phyloP scores from a whole-genome alignment of 2,888 invertebrate species.

The Pediacus dermestoides region DNA sequence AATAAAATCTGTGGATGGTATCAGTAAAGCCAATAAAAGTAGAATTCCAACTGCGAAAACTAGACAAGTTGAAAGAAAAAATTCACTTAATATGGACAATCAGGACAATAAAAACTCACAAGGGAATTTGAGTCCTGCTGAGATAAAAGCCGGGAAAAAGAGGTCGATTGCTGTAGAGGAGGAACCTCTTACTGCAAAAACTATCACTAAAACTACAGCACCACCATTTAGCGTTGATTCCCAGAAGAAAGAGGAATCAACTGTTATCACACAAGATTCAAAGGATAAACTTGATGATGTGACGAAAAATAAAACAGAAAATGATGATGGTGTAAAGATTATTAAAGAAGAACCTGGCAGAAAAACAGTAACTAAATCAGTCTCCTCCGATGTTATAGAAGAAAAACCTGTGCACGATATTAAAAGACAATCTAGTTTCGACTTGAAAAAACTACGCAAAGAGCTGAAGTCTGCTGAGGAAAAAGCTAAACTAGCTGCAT shows the following conservation, averaged over 20 bases:
- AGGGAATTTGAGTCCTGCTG: too few relatives aligned
- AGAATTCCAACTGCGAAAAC: conserved; percentile 4
- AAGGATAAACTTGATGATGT: conserved; percentile 6
- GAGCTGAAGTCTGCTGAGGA: conserved; percentile 22
- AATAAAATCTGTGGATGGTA: conserved; percentile 15
- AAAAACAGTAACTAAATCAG: conserved; percentile 8
- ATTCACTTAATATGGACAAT: too few relatives aligned
- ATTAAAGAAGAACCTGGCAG: background rate
- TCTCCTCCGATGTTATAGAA: conserved; percentile 12
- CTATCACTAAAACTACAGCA: too few relatives aligned
- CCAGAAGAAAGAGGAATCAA: too few relatives aligned
- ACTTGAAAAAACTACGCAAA: conserved; percentile 25
- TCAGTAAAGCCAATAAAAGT: conserved; percentile 6
- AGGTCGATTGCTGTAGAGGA: too few relatives aligned
- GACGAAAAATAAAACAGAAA: conserved; percentile 5
- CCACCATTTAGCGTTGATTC: too few relatives aligned
- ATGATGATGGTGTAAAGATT: background rate
- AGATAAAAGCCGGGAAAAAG: too few relatives aligned
- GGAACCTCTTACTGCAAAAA: too few relatives aligned
- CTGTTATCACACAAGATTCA: too few relatives aligned
- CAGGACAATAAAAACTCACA: too few relatives aligned
- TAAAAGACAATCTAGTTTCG: conserved; percentile 19
- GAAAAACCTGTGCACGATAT: conserved; percentile 7
- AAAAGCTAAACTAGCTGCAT: conserved; percentile 18
- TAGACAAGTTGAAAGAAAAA: too few relatives aligned